These are phyloP conservation scores for Alethe castanea DNA, from an alignment of 2,113 vertebrate genomes.

Conservation along the genomic window DNA sequence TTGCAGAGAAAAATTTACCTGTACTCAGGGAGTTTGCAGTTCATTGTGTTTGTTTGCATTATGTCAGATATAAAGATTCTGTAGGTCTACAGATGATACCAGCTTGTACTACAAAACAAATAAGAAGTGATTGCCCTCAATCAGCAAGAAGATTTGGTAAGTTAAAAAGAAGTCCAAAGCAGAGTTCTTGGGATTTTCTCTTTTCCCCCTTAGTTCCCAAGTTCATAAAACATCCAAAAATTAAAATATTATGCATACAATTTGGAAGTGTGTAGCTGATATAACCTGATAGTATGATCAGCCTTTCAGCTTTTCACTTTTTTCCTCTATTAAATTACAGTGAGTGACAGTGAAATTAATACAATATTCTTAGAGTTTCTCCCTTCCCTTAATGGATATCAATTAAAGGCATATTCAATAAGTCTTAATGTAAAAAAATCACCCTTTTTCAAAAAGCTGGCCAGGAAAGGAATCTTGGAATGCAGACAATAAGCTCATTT, in stretches of 20 bases:
- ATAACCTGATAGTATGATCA: not conserved
- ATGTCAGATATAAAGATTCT: conserved; percentile 82
- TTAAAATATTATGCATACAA: not conserved
- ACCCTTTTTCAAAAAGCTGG: not conserved
- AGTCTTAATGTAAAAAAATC: not conserved
- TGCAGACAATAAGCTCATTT: not conserved
- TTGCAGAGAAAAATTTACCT: not conserved
- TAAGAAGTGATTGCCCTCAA: conserved; percentile 83
- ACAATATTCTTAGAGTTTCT: not conserved
- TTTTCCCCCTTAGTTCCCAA: not conserved
- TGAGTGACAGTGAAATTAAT: conserved; percentile 14
- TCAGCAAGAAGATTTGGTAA: conserved; percentile 89
- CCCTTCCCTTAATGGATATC: not conserved
- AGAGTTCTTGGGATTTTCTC: not conserved
- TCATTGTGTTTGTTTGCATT: conserved; percentile 29
- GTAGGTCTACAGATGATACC: conserved; percentile 85
- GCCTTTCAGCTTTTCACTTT: not conserved
- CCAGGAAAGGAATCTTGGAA: conserved; percentile 13
- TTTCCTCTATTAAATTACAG: not conserved
- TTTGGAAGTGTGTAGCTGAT: not conserved
- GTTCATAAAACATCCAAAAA: not conserved
- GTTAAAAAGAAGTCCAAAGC: not conserved
- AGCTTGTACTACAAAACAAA: conserved; percentile 66
- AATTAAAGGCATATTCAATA: not conserved
- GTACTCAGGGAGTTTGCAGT: not conserved